These are phyloP conservation scores for Forficula auricularia DNA, from an alignment of 1,140 invertebrate genomes.

Conservation along the genomic window DNA sequence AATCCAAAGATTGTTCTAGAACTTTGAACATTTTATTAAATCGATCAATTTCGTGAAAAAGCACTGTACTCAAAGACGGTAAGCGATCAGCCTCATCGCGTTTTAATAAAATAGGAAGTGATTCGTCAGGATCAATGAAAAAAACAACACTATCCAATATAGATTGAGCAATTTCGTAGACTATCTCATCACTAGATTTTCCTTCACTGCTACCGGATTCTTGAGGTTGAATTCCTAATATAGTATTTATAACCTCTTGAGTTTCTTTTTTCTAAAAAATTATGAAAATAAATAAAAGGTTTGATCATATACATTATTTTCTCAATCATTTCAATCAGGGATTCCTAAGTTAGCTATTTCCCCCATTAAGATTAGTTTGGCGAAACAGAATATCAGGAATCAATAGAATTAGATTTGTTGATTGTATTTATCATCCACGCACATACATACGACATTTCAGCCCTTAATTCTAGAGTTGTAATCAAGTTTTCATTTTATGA, in stretches of 20 bases:
- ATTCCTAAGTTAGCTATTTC: no score
- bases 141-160: conserved; percentile 35
- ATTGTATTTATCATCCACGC: no score
- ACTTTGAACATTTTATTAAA: conserved; percentile 59
- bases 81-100: conserved; percentile 46
- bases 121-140: conserved; percentile 39
- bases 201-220: conserved; percentile 33
- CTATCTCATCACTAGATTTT: conserved; percentile 54
- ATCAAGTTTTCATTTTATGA: no score
- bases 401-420: no score
- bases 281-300: conserved; percentile 7
- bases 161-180: conserved; percentile 47
- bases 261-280: conserved; percentile 54
- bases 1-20: conserved; percentile 49
- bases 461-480: no score
- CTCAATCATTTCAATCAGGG: no score
- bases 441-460: no score
- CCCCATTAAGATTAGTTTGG: no score
- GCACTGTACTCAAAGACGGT: conserved; percentile 63
- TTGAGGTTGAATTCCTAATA: conserved; percentile 55
- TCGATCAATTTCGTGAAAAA: conserved; percentile 68
- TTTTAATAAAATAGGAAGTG: conserved; percentile 31
- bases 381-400: no score
- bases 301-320: background rate
- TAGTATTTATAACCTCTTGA: conserved; percentile 40